Evolutionary conservation across 2,888 invertebrate genomes (phyloP).

Genomic region (Quadriops clusia): DNA sequence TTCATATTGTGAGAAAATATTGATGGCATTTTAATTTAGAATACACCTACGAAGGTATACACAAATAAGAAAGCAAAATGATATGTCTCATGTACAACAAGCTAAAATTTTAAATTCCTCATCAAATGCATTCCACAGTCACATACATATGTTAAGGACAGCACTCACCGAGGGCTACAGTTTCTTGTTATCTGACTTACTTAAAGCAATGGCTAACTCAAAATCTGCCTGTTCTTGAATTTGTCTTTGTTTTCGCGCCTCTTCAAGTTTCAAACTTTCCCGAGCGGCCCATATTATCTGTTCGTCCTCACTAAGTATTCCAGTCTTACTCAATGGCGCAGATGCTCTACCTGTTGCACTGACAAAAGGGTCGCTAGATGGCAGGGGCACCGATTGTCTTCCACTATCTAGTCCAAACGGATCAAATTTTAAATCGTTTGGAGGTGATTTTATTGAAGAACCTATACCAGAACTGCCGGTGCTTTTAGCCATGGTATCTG

Average conservation of each 20-base stretch:
- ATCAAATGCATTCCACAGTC: constrained; percentile 9
- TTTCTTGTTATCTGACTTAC: constrained; percentile 38
- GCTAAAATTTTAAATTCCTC: constrained; percentile 11
- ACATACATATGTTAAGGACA: constrained; percentile 8
- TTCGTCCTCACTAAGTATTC: constrained; percentile 47
- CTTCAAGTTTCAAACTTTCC: constrained; percentile 52
- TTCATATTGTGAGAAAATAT: too few relatives aligned
- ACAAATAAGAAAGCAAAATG: constrained; percentile 6
- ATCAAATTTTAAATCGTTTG: constrained; percentile 35
- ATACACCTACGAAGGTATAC: too few relatives aligned
- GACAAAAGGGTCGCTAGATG: constrained; percentile 17
- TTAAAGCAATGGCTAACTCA: constrained; percentile 59
- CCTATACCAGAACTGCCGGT: constrained; percentile 9
- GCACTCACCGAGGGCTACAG: constrained; percentile 5
- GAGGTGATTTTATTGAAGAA: constrained; percentile 9
- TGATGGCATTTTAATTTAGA: too few relatives aligned
- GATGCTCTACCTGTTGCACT: constrained; percentile 30
- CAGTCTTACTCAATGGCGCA: constrained; percentile 22
- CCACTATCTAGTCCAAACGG: constrained; percentile 42
- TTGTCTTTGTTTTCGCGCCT: constrained; percentile 45
- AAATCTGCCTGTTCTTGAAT: constrained; percentile 60
- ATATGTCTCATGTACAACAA: constrained; percentile 10
- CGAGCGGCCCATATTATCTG: constrained; percentile 64
- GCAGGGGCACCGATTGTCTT: constrained; percentile 31
- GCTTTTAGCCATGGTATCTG: constrained; percentile 5